Base-by-base conservation (phyloP, 2,888 invertebrate genomes). In the Tachina lurida region DNA sequence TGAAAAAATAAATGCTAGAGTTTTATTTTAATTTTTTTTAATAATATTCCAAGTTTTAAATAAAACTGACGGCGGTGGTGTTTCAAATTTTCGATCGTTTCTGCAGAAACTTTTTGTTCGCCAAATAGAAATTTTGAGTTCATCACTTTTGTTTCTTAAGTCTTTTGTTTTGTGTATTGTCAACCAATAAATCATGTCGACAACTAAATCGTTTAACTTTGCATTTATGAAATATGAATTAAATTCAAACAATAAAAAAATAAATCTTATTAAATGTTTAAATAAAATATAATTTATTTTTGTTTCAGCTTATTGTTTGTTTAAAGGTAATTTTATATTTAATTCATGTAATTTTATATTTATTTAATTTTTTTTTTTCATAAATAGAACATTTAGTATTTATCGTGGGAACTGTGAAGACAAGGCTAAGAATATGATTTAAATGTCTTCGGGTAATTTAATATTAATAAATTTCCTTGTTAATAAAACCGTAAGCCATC, bases 391-490 rank as follows among this genome's bases (percentile, higher is more conserved):
- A 8, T 45, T 45, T 19, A 31, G 17, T 31, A 41, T 15, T 4
- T 49, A 39, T 19, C 47, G 63, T 79, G 79, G 54, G 79, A 79
- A 71, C 12, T 13, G 1, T 17, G 19, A 5, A 17, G 5, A 10
- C 41, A 79, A 65, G 79, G 63, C 54, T 71, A 19, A 56, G 17
- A 63, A 79, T 17, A 31, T 17, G 43, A 17, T 47, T 39, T n/a
- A 79, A 71, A 71, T 77, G 47, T 49, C 41, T 47, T 19, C 5
- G 41, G n/a, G 31, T 67, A 58, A 67, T 76, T 67, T 58, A 56
- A 76, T 58, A 58, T 49, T 58, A 58, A 58, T 39, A 58, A 77
- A 77, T 77, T 67, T 68, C 19, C 56, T 67, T 76, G 39, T 56
- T 45, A 56, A 47, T 17, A 62, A 56, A 76, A 63, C 15, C 54